Evolutionary conservation across 2,888 invertebrate species (phyloP), one percentile per base, ranked within the genome.

Genomic region (Aphidius colemani): DNA sequence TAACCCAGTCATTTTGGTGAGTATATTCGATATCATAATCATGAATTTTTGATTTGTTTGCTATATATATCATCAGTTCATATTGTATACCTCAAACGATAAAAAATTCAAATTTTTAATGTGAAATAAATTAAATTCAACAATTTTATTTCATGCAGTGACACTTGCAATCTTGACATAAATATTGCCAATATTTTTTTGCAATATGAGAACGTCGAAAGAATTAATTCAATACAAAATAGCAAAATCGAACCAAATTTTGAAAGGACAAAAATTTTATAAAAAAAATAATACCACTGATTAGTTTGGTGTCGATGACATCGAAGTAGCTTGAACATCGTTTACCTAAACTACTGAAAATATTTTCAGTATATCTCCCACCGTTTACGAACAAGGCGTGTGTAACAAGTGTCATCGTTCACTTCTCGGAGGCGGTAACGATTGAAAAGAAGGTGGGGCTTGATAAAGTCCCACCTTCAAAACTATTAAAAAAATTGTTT

Each of bases 401-500:
- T 30, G 30, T 81, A 82, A 81, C 81, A 82, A 82, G 81, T 81
- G 81, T 81, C 78, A 77, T 68, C 80, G 79, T 80, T 78, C 69
- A 72, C 73, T 75, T 78, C 73, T 77, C 72, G 74, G 78, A 81
- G 81, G 81, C 80, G 81, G 80, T 76, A 81, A 78, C 11, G 2
- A 57, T 68, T 59, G 66, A 68, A 66, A 68, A 75, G 73, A 74
- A 73, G 78, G 75, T 75, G 76, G 75, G 72, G 72, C 74, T 74
- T 73, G 30, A 3, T 55, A 59, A 58, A 56, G 64, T 53, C 70
- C 63, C 62, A 65, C 64, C 57, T 49, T 45, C 64, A 48, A 55
- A n/a, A 41, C 53, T 30, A 30, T 30, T 30, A 18, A 48, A 49
- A 50, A 51, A 39, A 49, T 58, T 59, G 11, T 55, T 10, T 41